A percentile compares a stretch with the other conserved stretches of the same genome.
phyloP scores from a whole-genome alignment of 2,888 invertebrate species.

The Eupeodes luniger region DNA sequence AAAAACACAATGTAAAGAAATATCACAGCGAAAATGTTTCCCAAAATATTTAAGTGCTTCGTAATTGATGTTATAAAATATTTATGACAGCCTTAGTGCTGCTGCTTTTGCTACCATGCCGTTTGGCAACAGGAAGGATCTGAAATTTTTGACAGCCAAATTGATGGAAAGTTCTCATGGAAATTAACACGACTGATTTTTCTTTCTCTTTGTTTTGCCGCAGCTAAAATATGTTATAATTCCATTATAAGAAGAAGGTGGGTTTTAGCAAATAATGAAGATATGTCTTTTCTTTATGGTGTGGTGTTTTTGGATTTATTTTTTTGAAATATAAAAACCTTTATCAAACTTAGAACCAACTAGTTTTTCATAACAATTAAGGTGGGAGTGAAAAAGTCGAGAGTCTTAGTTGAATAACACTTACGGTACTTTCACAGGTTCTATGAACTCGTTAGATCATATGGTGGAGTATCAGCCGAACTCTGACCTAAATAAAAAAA shows the following conservation, averaged over 20 bases:
- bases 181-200: slow-evolving; percentile 45
- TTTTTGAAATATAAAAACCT: no score
- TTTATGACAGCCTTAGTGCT: slow-evolving; percentile 81
- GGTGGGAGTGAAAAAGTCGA: no score
- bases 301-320: neutral
- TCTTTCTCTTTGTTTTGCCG: slow-evolving; percentile 9
- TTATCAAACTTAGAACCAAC: no score
- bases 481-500: no score
- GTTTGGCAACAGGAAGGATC: slow-evolving; percentile 54
- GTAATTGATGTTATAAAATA: slow-evolving; percentile 84
- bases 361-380: no score
- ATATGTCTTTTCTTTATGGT: neutral
- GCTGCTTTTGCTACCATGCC: slow-evolving; percentile 8
- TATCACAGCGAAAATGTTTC: slow-evolving; percentile 38
- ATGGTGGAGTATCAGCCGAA: no score
- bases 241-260: neutral
- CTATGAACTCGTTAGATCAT: no score
- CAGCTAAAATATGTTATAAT: slow-evolving; percentile 5
- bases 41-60: slow-evolving; percentile 82
- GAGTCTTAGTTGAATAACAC: no score
- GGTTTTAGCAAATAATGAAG: neutral
- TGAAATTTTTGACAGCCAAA: slow-evolving; percentile 68
- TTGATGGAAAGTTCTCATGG: slow-evolving; percentile 68
- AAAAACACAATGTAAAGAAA: slow-evolving; percentile 40
- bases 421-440: no score